phyloP scores from a whole-genome alignment of 2,888 invertebrate genomes.

The Choreutis nemorana region DNA sequence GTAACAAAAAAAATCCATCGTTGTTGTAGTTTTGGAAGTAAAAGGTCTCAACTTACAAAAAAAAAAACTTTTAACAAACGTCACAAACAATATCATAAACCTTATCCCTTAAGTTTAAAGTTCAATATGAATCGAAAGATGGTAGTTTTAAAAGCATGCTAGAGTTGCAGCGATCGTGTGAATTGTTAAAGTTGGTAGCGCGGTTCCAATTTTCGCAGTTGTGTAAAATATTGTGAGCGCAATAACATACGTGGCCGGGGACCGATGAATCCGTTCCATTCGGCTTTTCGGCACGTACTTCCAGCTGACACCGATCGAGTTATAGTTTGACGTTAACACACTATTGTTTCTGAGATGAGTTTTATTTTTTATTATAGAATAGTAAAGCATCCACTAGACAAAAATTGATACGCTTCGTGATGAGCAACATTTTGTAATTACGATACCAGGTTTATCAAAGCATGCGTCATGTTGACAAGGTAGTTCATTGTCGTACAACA shows the following conservation, averaged over 20 bases:
- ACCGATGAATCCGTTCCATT: slow-evolving; percentile 31
- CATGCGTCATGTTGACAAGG: too few relatives aligned
- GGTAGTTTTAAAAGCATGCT: background rate
- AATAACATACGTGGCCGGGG: slow-evolving; percentile 23
- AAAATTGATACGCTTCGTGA: too few relatives aligned
- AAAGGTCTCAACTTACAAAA: too few relatives aligned
- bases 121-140: too few relatives aligned
- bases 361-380: background rate
- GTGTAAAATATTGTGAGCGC: slow-evolving; percentile 50
- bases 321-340: slow-evolving; percentile 9
- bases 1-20: too few relatives aligned
- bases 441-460: too few relatives aligned
- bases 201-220: slow-evolving; percentile 51
- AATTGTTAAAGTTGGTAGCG: slow-evolving; percentile 53
- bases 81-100: too few relatives aligned
- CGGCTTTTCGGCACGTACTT: slow-evolving; percentile 42
- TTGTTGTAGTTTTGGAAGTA: too few relatives aligned
- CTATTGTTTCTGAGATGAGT: slow-evolving; percentile 10
- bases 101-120: too few relatives aligned
- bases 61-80: too few relatives aligned
- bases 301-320: slow-evolving; percentile 18
- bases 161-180: slow-evolving; percentile 21
- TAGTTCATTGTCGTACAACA: too few relatives aligned
- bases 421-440: too few relatives aligned
- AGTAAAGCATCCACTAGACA: background rate